Base-by-base conservation (phyloP, 2,113 vertebrate species). In the Callithrix jacchus region DNA sequence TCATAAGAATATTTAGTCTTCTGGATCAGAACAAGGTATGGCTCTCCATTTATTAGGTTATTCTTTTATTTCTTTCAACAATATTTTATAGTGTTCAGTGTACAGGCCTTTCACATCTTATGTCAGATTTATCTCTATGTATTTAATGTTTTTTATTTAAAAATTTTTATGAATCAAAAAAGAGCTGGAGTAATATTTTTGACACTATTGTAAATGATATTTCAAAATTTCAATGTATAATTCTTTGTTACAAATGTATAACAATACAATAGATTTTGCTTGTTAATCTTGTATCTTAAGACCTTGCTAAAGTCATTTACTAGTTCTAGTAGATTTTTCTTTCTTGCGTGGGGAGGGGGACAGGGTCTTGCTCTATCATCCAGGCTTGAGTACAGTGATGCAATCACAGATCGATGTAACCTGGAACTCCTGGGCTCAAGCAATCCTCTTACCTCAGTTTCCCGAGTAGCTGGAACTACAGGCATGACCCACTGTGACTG, bases 61-160 rank as follows among this genome's bases (percentile, higher is more conserved):
- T 83, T 91, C 47, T 91, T 91, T 91, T 20, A 71, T 61, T 74
- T 74, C 42, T 84, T 21, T 92, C 80, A 84, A 64, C n/a, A 92
- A 49, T 47, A 13, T 64, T 85, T 84, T 84, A 92, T 64, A 49
- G 54, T 76, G 84, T 92, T 64, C 91, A 76, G 14, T 61, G 42
- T 49, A 74, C 0, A 49, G 25, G 54, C 45, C 42, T 74, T 92
- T 49, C 23, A 49, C 14, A 37, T n/a, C 79, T 83, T 71, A 27
- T 47, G 52, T 73, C 30, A 61, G 52, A 83, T 83, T 91, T 71
- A 73, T 45, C 64, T 37, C 49, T 25, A 82, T 71, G 21, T 83
- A 91, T 80, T 90, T 80, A 25, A 80, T 79, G 49, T 32, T 90
- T 66, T 64, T 58, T 25, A 58, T 25, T 58, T 25, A 58, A 58